Conservation (phyloP, 2,888 invertebrate genomes). For the Lasioglossum zephyrum region DNA sequence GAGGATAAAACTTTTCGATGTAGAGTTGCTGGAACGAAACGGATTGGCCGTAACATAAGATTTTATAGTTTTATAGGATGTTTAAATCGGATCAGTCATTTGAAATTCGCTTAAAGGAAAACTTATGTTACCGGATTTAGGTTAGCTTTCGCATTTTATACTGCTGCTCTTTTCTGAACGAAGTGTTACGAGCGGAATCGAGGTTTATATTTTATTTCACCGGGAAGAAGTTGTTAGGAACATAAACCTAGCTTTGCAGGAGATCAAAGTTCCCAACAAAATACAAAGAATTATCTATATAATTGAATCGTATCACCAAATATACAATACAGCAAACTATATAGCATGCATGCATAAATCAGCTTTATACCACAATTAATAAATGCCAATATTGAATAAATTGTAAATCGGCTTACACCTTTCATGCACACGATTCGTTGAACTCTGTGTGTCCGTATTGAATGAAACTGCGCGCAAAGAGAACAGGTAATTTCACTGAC, state of each 20-base stretch:
- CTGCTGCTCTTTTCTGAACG: background rate
- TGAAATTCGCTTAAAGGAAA: background rate
- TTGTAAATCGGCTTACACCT: background rate
- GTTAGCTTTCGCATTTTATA: background rate
- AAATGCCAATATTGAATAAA: background rate
- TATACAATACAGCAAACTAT: background rate
- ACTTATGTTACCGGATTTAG: background rate
- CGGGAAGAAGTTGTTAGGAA: background rate
- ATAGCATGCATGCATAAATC: background rate
- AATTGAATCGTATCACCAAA: background rate
- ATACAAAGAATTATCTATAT: background rate
- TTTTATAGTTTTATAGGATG: background rate
- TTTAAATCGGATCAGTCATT: background rate
- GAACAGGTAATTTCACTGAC: background rate
- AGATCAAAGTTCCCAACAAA: background rate
- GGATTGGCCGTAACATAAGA: background rate
- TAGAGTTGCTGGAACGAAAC: background rate
- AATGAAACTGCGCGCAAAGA: background rate
- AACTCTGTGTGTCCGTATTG: background rate
- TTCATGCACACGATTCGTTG: background rate
- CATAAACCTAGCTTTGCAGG: background rate
- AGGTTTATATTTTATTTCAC: background rate
- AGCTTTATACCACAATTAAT: background rate
- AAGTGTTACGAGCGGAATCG: background rate
- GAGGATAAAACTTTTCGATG: background rate